A percentile compares a stretch with the other conserved stretches of the same genome.
These are phyloP conservation scores for Pyrrhosoma nymphula DNA, from an alignment of 2,888 invertebrate species.

Conservation along the genomic window DNA sequence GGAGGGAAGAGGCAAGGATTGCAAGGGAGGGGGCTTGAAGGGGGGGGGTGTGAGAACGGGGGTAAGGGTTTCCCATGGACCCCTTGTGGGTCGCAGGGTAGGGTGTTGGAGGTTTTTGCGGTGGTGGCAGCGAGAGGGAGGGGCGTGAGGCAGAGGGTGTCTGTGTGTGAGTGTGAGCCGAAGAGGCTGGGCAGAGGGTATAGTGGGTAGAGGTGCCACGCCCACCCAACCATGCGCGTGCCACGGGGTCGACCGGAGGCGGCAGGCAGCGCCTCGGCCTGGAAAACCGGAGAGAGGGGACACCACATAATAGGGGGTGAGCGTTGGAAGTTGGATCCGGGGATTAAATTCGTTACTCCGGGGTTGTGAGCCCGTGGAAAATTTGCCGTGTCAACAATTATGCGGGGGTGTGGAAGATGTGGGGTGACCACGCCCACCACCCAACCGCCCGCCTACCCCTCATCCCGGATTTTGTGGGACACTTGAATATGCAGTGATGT, in stretches of 20 bases:
- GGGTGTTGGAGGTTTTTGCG: not conserved
- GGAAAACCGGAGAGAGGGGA: not conserved
- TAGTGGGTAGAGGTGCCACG: not conserved
- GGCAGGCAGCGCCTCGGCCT: not conserved
- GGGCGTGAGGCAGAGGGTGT: too few species aligned
- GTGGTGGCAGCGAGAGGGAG: not conserved
- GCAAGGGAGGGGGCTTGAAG: too few species aligned
- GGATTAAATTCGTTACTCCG: not conserved
- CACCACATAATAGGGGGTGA: not conserved
- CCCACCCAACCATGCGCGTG: not conserved
- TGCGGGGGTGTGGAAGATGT: too few species aligned
- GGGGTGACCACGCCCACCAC: too few species aligned
- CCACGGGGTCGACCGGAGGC: not conserved
- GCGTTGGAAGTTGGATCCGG: not conserved
- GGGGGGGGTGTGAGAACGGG: too few species aligned
- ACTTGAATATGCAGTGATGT: not conserved
- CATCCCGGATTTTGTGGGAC: too few species aligned
- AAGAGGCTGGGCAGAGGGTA: too few species aligned
- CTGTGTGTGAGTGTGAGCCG: too few species aligned
- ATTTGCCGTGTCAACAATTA: too few species aligned
- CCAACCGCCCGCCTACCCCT: too few species aligned
- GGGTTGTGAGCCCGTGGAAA: too few species aligned
- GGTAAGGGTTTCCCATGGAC: not conserved
- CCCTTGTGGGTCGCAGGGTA: not conserved
- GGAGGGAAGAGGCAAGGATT: too few species aligned